Base-by-base conservation (phyloP, 2,113 vertebrate genomes). In the Paracanthobrama guichenoti region DNA sequence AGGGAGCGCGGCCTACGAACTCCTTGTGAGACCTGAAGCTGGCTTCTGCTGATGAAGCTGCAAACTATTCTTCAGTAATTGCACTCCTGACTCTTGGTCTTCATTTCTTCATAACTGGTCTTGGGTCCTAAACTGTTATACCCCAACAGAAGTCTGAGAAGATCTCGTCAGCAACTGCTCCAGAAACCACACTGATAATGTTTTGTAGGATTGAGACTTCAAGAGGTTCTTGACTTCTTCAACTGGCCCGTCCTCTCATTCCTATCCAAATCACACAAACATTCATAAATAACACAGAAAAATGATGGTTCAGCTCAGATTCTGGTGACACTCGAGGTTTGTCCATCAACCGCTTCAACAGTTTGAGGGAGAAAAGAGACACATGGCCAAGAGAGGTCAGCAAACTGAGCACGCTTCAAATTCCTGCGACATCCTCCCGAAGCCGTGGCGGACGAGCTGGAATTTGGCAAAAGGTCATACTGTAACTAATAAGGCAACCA, bases 351-450 rank as follows among this genome's bases (percentile, higher is more conserved):
- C 2, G 31, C 11, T 12, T 69, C 35, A 69, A 39, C 66, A 42
- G 71, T 48, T 48, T 74, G n/a, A 16, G 44, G 44, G 71, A 48
- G 44, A 74, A 16, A 16, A 24, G 13, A n/a, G 20, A 74, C 39
- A 9, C 2, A 3, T 22, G 9, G 18, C 66, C 31, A 39, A 39
- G 4, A 20, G 22, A 11, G 31, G 66, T 69, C 66, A 69, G 3
- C 66, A 31, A 55, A 55, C 26, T 14, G 26, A 16, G 18, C 6
- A 14, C 16, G 20, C 48, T 77, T 77, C 6, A 77, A 39, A 59
- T 77, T 77, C 75, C 50, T 77, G 9, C 53, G 10, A 39, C 75
- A 57, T 77, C 75, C 48, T 77, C 50, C 75, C 9, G 5, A 48
- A 74, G 39, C 20, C 26, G 71, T 26, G 44, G 42, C 11, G n/a